Conservation (phyloP, 2,797 vertebrate genomes). For the Manis javanica region DNA sequence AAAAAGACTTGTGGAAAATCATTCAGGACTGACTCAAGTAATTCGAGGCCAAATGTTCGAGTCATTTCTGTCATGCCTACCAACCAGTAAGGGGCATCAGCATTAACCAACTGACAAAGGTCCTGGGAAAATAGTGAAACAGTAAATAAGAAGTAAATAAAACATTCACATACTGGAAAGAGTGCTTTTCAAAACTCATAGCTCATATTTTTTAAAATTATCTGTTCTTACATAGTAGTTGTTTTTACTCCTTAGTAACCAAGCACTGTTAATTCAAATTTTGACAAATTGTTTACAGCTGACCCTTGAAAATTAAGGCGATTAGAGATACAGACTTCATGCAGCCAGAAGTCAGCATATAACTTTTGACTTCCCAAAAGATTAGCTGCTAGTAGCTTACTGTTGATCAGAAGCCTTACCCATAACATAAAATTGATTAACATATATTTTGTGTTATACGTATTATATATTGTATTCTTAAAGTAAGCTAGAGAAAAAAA, state of each 20-base stretch:
- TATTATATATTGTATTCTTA: too few species aligned
- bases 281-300: not conserved
- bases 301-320: too few species aligned
- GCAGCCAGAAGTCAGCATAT: too few species aligned
- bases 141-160: slow-evolving; percentile 31
- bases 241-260: slow-evolving; percentile 23
- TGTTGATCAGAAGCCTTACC: too few species aligned
- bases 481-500: too few species aligned
- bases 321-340: too few species aligned
- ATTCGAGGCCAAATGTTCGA: slow-evolving; percentile 96
- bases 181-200: slow-evolving; percentile 15
- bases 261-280: slow-evolving; percentile 25
- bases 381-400: too few species aligned
- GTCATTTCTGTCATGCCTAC: slow-evolving; percentile 99
- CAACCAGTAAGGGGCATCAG: slow-evolving; percentile 99
- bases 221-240: not conserved
- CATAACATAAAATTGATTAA: too few species aligned
- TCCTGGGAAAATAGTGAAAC: slow-evolving; percentile 89
- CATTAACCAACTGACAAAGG: slow-evolving; percentile 98
- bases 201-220: not conserved
- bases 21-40: slow-evolving; percentile 98
- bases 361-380: too few species aligned
- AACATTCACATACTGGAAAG: not conserved
- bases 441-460: too few species aligned
- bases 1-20: slow-evolving; percentile 98